Evolutionary conservation across 2,888 invertebrate genomes (phyloP).

Genomic region (Gnatocerus cornutus): DNA sequence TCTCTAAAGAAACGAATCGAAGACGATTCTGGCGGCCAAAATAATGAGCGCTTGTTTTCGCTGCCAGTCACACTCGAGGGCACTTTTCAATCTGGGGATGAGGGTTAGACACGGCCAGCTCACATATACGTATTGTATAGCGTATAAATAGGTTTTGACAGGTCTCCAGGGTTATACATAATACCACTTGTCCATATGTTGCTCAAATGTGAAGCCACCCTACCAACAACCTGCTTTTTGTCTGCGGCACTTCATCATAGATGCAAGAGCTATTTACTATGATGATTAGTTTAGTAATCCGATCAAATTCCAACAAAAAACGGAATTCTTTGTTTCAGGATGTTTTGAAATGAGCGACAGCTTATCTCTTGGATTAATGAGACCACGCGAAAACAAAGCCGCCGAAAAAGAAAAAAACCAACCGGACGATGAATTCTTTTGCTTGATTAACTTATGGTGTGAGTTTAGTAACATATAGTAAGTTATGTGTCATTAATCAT

Average conservation of each 20-base stretch:
- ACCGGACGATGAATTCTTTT: constrained; percentile 57
- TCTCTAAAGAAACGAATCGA: constrained; percentile 20
- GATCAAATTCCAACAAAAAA: constrained; percentile 11
- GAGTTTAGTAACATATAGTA: constrained; percentile 62
- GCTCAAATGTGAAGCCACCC: constrained; percentile 57
- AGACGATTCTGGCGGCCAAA: constrained; percentile 18
- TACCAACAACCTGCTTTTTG: constrained; percentile 54
- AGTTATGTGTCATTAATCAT: constrained; percentile 62
- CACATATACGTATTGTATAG: constrained; percentile 63
- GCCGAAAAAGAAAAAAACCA: constrained; percentile 28
- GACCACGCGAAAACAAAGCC: constrained; percentile 29
- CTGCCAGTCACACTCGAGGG: constrained; percentile 45
- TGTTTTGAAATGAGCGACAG: constrained; percentile 31
- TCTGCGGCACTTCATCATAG: constrained; percentile 35
- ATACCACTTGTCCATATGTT: constrained; percentile 72
- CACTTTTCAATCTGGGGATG: constrained; percentile 44
- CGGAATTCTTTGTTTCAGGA: constrained; percentile 29
- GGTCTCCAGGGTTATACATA: constrained; percentile 70
- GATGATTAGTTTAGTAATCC: constrained; percentile 8
- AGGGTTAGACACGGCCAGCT: constrained; percentile 56
- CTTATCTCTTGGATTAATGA: constrained; percentile 44
- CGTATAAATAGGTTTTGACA: constrained; percentile 70
- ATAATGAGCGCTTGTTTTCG: constrained; percentile 43
- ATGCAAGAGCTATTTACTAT: constrained; percentile 34
- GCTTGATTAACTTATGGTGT: constrained; percentile 65